Percentiles rank a stretch among this genome's conserved stretches.
Conservation (phyloP, 2,113 vertebrate genomes). For the Notothenia rossii region DNA sequence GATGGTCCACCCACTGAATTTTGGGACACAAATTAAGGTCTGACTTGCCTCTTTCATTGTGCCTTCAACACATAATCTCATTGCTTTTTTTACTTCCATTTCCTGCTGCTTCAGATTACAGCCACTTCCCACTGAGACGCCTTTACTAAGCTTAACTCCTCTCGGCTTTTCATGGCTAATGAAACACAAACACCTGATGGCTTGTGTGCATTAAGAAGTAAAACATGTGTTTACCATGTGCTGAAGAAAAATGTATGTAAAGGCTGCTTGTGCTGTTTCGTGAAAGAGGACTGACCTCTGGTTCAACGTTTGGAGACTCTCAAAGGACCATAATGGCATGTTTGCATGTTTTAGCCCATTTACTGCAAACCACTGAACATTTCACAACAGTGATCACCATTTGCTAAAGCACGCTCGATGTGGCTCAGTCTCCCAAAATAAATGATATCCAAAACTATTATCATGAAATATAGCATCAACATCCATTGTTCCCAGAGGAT, state of each 20-base stretch:
- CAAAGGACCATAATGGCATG: constrained; percentile 9
- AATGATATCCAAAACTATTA: background rate
- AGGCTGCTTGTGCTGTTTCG: constrained; percentile 45
- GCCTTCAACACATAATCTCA: constrained; percentile 41
- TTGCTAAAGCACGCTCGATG: background rate
- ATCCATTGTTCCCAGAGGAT: background rate
- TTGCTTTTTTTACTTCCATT: constrained; percentile 59
- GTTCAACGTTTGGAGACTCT: constrained; percentile 31
- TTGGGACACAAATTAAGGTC: constrained; percentile 27
- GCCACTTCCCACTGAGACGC: constrained; percentile 55
- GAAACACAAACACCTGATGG: constrained; percentile 75
- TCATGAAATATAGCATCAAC: background rate
- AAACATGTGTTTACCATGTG: constrained; percentile 57
- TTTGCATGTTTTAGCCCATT: constrained; percentile 43
- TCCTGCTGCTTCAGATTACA: constrained; percentile 65
- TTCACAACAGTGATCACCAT: constrained; percentile 12
- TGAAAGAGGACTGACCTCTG: constrained; percentile 35
- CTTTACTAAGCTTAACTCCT: constrained; percentile 46
- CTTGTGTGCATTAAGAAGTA: constrained; percentile 49
- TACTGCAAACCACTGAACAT: constrained; percentile 31
- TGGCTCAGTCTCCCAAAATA: background rate
- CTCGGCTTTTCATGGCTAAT: constrained; percentile 60
- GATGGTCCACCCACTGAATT: constrained; percentile 14
- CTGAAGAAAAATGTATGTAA: constrained; percentile 44
- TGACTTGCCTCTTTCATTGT: constrained; percentile 57